Percentiles rank a stretch among this genome's conserved stretches.
Evolutionary conservation across 2,888 invertebrate species (phyloP).

Genomic region (Marronus borbonicus): DNA sequence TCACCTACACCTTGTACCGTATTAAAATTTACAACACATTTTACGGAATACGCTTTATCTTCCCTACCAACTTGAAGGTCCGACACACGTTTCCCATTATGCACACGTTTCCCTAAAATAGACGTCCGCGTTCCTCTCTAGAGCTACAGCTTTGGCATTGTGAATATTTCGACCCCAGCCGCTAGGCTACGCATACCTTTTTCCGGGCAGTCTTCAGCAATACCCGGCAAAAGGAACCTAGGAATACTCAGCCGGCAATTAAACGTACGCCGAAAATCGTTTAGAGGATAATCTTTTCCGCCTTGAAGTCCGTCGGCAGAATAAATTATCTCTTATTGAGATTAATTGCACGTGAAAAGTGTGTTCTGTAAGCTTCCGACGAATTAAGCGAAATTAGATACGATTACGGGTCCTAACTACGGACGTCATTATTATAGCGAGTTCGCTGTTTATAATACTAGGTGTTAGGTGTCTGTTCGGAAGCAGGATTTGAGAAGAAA

Average conservation of each 20-base stretch:
- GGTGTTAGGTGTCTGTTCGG: too few relatives aligned
- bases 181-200: neutral
- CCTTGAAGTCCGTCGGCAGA: conserved; percentile 10
- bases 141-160: neutral
- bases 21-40: too few relatives aligned
- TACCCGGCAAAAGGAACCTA: neutral
- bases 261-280: conserved; percentile 12
- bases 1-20: too few relatives aligned
- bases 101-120: neutral
- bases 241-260: conserved; percentile 3
- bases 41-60: too few relatives aligned
- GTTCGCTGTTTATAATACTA: too few relatives aligned
- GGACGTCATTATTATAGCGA: too few relatives aligned
- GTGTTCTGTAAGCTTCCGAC: neutral
- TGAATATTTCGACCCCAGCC: neutral
- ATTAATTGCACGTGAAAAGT: conserved; percentile 31
- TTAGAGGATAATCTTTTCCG: conserved; percentile 31
- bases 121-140: neutral
- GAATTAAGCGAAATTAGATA: conserved; percentile 1
- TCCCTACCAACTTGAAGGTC: neutral
- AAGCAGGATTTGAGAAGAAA: too few relatives aligned
- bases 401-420: too few relatives aligned
- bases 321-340: conserved; percentile 42
- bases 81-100: neutral
- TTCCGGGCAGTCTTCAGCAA: neutral